Percentiles rank a stretch among this genome's conserved stretches.
Conservation (phyloP, 2,888 invertebrate species). For the Escarpia spicata region DNA sequence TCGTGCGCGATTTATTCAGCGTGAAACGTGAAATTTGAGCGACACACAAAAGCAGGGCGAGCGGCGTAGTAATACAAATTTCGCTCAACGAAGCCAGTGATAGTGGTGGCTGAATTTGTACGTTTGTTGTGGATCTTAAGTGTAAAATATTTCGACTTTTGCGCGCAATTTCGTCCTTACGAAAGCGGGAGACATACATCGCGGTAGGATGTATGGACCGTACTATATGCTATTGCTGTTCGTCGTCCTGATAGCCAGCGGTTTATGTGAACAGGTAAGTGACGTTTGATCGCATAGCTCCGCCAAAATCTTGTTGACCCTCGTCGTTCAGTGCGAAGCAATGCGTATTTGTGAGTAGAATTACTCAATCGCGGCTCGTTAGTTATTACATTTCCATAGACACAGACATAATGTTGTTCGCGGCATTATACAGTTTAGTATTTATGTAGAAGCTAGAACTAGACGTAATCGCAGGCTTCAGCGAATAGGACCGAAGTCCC, state of each 20-base stretch:
- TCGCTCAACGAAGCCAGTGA: conserved; percentile 16
- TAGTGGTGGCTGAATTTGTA: conserved; percentile 16
- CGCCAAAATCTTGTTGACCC: conserved; percentile 3
- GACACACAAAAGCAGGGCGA: not conserved
- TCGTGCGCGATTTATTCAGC: not conserved
- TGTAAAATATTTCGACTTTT: not conserved
- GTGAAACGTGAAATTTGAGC: not conserved
- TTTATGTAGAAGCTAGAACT: not conserved
- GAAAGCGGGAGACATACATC: conserved; percentile 1
- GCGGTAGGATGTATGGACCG: conserved; percentile 12
- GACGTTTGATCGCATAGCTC: not conserved
- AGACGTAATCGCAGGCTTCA: not conserved
- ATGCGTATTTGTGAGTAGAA: not conserved
- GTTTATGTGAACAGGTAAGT: conserved; percentile 12
- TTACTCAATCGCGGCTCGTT: not conserved
- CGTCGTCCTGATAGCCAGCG: not conserved
- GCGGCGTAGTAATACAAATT: not conserved
- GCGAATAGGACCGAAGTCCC: not conserved
- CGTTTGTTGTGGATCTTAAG: not conserved
- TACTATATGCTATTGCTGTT: not conserved
- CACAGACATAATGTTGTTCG: not conserved
- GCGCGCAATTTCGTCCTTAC: not conserved
- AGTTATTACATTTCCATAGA: not conserved
- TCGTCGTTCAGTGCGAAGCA: not conserved
- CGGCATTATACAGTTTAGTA: not conserved